phyloP scores from a whole-genome alignment of 1,140 invertebrate genomes.

The Drosophila malerkotliana region DNA sequence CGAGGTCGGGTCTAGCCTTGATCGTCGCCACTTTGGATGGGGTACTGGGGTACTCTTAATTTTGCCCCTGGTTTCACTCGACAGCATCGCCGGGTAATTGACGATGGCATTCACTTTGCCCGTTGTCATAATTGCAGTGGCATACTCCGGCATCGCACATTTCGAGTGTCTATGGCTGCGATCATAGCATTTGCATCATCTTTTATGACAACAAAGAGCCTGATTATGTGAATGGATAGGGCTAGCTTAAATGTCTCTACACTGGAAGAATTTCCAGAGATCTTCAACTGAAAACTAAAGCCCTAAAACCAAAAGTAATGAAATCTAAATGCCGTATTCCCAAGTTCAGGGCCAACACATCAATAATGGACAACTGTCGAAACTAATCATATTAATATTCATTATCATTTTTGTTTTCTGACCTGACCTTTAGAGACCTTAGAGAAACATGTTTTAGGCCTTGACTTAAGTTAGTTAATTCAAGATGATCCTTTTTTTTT shows the following conservation, averaged over 20 bases:
- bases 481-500: background rate
- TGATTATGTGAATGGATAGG: conserved; percentile 21
- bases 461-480: conserved; percentile 7
- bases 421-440: conserved; percentile 31
- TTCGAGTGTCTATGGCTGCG: conserved; percentile 19
- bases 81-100: conserved; percentile 43
- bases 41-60: conserved; percentile 12
- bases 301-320: conserved; percentile 30
- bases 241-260: conserved; percentile 24
- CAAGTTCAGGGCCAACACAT: conserved; percentile 34
- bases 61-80: conserved; percentile 35
- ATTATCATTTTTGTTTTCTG: conserved; percentile 7
- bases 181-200: conserved; percentile 30
- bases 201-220: conserved; percentile 38
- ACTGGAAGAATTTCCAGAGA: background rate
- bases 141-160: conserved; percentile 36
- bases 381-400: conserved; percentile 4
- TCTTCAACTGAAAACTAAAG: no score
- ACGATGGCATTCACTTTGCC: conserved; percentile 64
- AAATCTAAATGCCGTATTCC: background rate
- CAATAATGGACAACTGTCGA: conserved; percentile 15
- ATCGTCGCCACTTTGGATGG: conserved; percentile 59
- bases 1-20: conserved; percentile 56
- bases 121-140: conserved; percentile 54
- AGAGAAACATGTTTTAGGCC: conserved; percentile 44